Percentiles rank a stretch among this genome's conserved stretches.
phyloP scores from a whole-genome alignment of 2,797 vertebrate genomes.

The Potorous gilbertii region DNA sequence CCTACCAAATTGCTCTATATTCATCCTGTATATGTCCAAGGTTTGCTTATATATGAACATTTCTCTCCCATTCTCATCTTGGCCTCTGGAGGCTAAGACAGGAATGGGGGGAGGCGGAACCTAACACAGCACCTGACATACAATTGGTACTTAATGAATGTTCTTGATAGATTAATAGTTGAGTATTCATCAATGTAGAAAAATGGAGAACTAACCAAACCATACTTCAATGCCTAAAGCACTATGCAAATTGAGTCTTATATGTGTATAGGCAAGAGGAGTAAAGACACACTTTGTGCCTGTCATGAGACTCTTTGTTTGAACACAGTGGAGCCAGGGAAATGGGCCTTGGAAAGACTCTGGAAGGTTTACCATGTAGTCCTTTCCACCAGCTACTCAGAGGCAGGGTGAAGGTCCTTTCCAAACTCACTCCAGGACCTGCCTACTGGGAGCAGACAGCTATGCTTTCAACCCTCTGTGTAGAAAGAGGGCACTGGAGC shows the following conservation, averaged over 20 bases:
- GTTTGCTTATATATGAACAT: neutral
- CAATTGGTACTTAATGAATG: neutral
- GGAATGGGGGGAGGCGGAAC: too few species aligned
- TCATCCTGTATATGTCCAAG: neutral
- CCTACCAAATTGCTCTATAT: neutral
- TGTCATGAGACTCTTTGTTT: neutral
- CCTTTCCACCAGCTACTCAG: neutral
- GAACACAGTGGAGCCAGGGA: neutral
- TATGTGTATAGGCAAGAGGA: neutral
- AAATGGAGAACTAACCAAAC: neutral
- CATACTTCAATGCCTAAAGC: neutral
- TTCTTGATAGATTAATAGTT: neutral
- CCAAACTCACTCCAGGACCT: neutral
- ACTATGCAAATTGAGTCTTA: neutral
- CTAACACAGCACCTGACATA: too few species aligned
- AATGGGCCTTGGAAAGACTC: neutral
- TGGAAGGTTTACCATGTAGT: too few species aligned
- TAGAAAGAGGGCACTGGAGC: neutral
- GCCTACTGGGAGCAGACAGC: neutral
- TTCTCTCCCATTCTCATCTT: neutral
- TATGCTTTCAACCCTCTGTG: neutral
- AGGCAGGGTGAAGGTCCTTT: neutral
- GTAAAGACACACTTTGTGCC: neutral
- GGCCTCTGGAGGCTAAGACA: neutral
- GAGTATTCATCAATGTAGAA: neutral